Conservation (phyloP, 2,888 invertebrate genomes). For the Oscheius myriophilus region DNA sequence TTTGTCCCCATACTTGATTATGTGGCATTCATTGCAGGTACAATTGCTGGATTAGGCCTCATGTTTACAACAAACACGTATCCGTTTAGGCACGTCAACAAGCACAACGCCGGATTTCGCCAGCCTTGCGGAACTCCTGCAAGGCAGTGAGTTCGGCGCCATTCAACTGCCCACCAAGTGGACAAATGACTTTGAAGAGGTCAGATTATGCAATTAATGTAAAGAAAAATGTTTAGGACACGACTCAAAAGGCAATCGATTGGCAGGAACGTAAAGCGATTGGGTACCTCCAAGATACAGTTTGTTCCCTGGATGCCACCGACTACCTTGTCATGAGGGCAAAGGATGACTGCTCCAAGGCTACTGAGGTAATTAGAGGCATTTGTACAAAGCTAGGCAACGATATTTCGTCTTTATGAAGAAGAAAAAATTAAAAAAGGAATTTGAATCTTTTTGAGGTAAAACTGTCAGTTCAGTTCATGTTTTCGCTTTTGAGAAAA, state of each 20-base stretch:
- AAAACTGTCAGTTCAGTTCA: too few species aligned
- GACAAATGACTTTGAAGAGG: conserved; percentile 31
- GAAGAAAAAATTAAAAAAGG: too few species aligned
- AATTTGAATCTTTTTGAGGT: not conserved
- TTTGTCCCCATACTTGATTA: conserved; percentile 26
- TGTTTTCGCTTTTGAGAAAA: too few species aligned
- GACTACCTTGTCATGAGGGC: conserved; percentile 64
- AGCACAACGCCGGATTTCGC: conserved; percentile 35
- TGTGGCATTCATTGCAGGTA: conserved; percentile 25
- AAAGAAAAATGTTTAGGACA: conserved; percentile 18
- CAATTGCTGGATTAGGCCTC: not conserved
- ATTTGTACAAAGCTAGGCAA: too few species aligned
- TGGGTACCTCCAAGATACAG: conserved; percentile 32
- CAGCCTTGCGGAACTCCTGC: conserved; percentile 39
- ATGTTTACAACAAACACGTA: not conserved
- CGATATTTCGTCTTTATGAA: too few species aligned
- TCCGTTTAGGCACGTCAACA: conserved; percentile 24
- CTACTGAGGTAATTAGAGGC: conserved; percentile 41
- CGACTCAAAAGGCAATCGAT: conserved; percentile 23
- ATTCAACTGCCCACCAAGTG: conserved; percentile 41
- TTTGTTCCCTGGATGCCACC: conserved; percentile 54
- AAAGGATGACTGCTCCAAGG: conserved; percentile 44
- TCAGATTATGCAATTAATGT: not conserved
- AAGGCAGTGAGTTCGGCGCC: conserved; percentile 38
- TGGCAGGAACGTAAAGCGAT: conserved; percentile 30